phyloP scores from a whole-genome alignment of 2,113 vertebrate genomes.

The Aix galericulata region DNA sequence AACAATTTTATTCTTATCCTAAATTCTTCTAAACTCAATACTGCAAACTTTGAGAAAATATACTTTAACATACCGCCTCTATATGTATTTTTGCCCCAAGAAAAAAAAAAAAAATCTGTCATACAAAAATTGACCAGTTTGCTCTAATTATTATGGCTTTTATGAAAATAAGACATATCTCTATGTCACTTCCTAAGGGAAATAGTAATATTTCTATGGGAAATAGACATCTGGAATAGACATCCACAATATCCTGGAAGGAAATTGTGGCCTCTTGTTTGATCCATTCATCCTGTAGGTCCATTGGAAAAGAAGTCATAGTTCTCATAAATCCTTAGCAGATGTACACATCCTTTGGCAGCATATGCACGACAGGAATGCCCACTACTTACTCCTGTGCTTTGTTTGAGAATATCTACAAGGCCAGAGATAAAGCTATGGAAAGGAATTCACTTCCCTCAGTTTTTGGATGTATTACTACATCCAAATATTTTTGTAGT shows the following conservation, averaged over 20 bases:
- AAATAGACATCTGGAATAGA: not conserved
- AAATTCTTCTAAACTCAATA: not conserved
- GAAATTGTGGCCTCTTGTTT: not conserved
- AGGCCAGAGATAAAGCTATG: not conserved
- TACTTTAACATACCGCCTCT: not conserved
- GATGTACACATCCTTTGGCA: not conserved
- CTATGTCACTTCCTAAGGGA: not conserved
- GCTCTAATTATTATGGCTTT: not conserved
- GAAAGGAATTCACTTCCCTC: not conserved
- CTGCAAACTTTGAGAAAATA: not conserved
- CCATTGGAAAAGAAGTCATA: not conserved
- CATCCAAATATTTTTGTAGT: not conserved
- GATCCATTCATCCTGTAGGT: not conserved
- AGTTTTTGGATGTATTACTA: not conserved
- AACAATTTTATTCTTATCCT: not conserved
- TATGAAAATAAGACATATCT: not conserved
- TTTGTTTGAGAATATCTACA: not conserved
- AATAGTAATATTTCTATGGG: not conserved
- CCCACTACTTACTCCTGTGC: not conserved
- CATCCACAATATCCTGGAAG: not conserved
- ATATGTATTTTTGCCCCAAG: not conserved
- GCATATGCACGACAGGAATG: not conserved
- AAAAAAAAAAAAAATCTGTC: not conserved
- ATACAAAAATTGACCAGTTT: not conserved
- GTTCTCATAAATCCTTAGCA: not conserved